phyloP scores from a whole-genome alignment of 2,797 vertebrate genomes.

The Dallia pectoralis region DNA sequence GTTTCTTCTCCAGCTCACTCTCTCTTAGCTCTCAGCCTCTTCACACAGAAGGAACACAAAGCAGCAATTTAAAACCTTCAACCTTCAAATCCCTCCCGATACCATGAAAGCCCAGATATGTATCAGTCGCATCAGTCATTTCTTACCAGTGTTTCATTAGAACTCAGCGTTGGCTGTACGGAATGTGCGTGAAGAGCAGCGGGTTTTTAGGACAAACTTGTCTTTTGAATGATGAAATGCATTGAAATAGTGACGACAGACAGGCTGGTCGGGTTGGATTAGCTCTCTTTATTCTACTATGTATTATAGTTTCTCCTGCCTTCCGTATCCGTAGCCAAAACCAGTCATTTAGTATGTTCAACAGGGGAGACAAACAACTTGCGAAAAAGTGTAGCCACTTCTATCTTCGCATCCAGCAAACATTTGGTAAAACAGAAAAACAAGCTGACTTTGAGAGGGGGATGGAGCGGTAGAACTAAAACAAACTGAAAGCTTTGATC shows the following conservation, averaged over 20 bases:
- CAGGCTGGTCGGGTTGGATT: slow-evolving; percentile 5
- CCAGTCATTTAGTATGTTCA: neutral
- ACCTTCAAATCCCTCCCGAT: slow-evolving; percentile 35
- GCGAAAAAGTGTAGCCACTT: neutral
- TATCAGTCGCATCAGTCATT: slow-evolving; percentile 7
- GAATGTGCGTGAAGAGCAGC: neutral
- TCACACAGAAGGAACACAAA: neutral
- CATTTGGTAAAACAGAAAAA: slow-evolving; percentile 41
- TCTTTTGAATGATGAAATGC: slow-evolving; percentile 40
- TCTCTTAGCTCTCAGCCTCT: neutral
- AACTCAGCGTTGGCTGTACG: neutral
- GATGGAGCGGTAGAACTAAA: slow-evolving; percentile 32
- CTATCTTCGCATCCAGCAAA: slow-evolving; percentile 43
- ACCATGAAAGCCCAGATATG: slow-evolving; percentile 23
- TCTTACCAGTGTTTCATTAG: slow-evolving; percentile 1
- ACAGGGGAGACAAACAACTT: slow-evolving; percentile 27
- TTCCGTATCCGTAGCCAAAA: slow-evolving; percentile 11
- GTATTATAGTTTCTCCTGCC: slow-evolving; percentile 17
- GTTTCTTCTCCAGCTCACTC: neutral
- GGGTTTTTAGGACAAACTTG: slow-evolving; percentile 9
- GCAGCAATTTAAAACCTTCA: slow-evolving; percentile 35
- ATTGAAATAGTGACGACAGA: slow-evolving; percentile 32
- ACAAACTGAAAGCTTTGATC: slow-evolving; percentile 38
- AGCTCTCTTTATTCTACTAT: slow-evolving; percentile 22
- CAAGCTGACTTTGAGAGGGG: slow-evolving; percentile 19